Conservation (phyloP, 2,888 invertebrate species). For the Hemaris fuciformis region DNA sequence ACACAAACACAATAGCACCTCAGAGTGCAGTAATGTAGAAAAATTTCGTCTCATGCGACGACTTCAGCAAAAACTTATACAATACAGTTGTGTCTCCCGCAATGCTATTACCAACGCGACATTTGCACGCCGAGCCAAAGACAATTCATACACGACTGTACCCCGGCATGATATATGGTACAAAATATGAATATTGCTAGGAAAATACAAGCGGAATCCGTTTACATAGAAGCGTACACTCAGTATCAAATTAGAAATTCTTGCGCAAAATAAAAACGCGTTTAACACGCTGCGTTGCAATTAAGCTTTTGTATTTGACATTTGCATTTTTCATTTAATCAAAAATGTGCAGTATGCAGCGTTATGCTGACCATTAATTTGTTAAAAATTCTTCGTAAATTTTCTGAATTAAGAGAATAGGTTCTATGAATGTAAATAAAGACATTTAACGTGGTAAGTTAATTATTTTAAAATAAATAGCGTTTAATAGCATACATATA, state of each 20-base stretch:
- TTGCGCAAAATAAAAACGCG: not conserved
- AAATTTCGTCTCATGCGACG: conserved; percentile 14
- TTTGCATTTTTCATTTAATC: not conserved
- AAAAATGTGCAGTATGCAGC: not conserved
- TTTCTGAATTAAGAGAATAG: not conserved
- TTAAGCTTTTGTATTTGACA: not conserved
- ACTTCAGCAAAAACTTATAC: conserved; percentile 8
- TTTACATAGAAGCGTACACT: not conserved
- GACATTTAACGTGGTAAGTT: too few relatives aligned
- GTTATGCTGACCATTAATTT: not conserved
- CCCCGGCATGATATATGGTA: conserved; percentile 7
- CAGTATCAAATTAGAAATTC: not conserved
- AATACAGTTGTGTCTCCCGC: conserved; percentile 10
- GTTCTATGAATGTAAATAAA: too few relatives aligned
- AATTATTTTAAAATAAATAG: too few relatives aligned
- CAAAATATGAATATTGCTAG: conserved; percentile 12
- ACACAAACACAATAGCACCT: conserved; percentile 10
- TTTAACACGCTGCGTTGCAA: not conserved
- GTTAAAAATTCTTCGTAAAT: not conserved
- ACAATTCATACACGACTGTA: conserved; percentile 13
- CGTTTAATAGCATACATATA: too few relatives aligned
- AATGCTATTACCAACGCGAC: conserved; percentile 13
- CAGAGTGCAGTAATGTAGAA: conserved; percentile 12
- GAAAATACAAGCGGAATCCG: conserved; percentile 10
- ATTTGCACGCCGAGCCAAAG: conserved; percentile 12